Conservation (phyloP, 2,888 invertebrate genomes). For the Lasioglossum oenotherae region DNA sequence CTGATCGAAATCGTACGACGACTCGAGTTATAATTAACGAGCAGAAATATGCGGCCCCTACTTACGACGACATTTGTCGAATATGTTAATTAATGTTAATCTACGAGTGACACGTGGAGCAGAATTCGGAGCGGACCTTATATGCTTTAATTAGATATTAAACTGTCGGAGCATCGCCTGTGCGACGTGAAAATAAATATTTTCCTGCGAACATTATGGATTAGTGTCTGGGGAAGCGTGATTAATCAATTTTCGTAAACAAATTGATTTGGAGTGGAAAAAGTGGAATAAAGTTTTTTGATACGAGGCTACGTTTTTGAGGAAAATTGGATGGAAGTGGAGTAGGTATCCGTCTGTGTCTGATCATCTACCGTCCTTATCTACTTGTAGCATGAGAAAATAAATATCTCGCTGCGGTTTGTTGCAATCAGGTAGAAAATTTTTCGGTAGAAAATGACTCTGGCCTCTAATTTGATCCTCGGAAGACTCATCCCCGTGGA, state of each 20-base stretch:
- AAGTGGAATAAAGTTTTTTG: not conserved
- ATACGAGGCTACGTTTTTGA: not conserved
- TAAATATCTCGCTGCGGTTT: too few species aligned
- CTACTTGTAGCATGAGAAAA: not conserved
- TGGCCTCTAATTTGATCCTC: not conserved
- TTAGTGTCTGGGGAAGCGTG: not conserved
- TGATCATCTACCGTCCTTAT: not conserved
- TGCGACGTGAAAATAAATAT: not conserved
- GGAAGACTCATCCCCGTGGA: not conserved
- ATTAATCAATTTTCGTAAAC: not conserved
- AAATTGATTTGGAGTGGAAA: not conserved
- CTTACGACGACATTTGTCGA: not conserved
- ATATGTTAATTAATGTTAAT: conserved; percentile 24
- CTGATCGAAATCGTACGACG: conserved; percentile 4
- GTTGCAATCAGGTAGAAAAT: too few species aligned
- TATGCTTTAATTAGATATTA: not conserved
- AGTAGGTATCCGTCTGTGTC: not conserved
- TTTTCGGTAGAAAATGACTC: not conserved
- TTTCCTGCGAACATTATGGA: not conserved
- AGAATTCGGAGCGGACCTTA: not conserved
- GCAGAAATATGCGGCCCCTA: not conserved
- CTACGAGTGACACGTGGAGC: not conserved
- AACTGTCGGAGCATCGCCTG: not conserved
- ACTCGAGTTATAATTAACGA: conserved; percentile 17
- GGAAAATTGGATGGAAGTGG: not conserved